Base-by-base conservation (phyloP, 2,113 vertebrate species). In the Zeus faber region DNA sequence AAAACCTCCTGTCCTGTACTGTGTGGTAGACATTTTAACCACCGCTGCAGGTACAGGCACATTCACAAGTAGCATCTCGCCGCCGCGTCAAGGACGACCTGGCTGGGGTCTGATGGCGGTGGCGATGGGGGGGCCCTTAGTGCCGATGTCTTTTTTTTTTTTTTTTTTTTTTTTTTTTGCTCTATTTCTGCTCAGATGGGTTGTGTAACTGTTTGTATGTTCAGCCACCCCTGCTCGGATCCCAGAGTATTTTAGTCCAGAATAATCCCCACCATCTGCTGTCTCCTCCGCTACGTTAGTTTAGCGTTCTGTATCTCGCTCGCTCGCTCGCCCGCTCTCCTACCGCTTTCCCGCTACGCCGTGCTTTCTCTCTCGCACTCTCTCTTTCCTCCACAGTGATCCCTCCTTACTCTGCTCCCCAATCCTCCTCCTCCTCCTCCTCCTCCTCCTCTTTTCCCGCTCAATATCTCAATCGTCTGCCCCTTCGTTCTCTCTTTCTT, bases 261-360 rank as follows among this genome's bases (percentile, higher is more conserved):
- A 84, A 85, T 89, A 89, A 91, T 90, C 87, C 85, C 67, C 76
- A 84, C 89, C 89, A 90, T 89, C 89, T 89, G 89, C 80, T 86
- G 73, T 80, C 81, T 82, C 66, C 68, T 80, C 69, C 68, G 67
- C 77, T 83, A 76, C 45, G 58, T 74, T 86, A 67, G 50, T n/a
- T n/a, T n/a, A 80, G 54, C 37, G 16, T 58, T 68, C 60, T 55
- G 45, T 58, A 70, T 79, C 67, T 61, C 62, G 58, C 59, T 23
- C 35, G 65, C 56, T 80, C 51, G 77, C 47, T 37, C 35, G 59
- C 51, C 37, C 49, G 58, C 25, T 33, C 22, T 55, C 31, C 25
- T 51, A 41, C 16, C 11, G 18, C 18, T 4, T 40, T 50, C 37
- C 27, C 33, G 6, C 55, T 52, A 48, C 20, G 50, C 17, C 18